These are phyloP conservation scores for Sylvilagus floridanus DNA, from an alignment of 2,797 vertebrate species.

Conservation along the genomic window DNA sequence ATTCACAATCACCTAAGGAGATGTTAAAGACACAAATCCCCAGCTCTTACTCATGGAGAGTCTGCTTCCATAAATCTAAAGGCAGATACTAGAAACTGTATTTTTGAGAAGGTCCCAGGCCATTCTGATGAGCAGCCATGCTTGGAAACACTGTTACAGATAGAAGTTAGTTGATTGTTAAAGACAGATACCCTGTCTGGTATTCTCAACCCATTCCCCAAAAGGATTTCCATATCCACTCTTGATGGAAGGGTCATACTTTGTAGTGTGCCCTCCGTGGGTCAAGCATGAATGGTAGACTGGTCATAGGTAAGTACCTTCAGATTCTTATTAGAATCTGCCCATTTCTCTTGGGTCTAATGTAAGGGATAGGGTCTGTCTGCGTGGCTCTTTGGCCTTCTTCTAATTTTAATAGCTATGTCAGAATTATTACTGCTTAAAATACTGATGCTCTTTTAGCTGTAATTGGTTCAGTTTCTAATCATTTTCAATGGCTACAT, in stretches of 20 bases:
- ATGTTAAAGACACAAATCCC: neutral
- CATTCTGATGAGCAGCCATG: neutral
- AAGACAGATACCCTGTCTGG: neutral
- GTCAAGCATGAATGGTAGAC: neutral
- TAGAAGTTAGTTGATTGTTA: neutral
- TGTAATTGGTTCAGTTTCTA: slow-evolving; percentile 44
- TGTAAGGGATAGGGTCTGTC: neutral
- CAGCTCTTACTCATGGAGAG: neutral
- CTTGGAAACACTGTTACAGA: slow-evolving; percentile 38
- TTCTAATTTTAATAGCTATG: slow-evolving; percentile 18
- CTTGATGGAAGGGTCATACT: neutral
- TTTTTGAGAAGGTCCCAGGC: slow-evolving; percentile 41
- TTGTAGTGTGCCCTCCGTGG: neutral
- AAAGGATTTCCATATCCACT: neutral
- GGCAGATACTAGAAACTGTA: neutral
- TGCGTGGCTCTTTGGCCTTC: neutral
- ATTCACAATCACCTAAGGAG: neutral
- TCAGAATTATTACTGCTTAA: neutral
- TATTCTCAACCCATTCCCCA: neutral
- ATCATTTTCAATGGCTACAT: neutral
- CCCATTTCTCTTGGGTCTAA: neutral
- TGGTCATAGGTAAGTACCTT: neutral
- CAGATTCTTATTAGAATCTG: slow-evolving; percentile 19
- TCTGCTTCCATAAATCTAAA: slow-evolving; percentile 28
- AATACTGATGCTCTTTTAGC: neutral